Base-by-base conservation (phyloP, 2,797 vertebrate genomes). In the Tauraco hartlaubi region DNA sequence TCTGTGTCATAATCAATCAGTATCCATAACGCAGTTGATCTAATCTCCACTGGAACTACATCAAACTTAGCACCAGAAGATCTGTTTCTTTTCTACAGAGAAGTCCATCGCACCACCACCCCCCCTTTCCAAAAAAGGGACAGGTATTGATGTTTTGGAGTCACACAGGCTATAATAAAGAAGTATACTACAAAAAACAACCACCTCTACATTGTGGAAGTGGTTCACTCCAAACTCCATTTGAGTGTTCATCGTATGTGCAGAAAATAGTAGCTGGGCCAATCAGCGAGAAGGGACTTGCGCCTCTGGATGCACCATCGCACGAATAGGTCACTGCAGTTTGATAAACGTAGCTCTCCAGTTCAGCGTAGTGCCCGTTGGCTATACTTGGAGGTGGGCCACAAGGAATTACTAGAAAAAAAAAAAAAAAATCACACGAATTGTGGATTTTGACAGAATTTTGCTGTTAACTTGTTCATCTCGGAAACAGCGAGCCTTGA, bases 151-250 rank as follows among this genome's bases (percentile, higher is more conserved):
- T 8, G 9, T 29, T 55, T 6, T 18, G 31, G 41, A 69, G 43
- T 37, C 37, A 44, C 29, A 22, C 2, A 67, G 28, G 13, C 8
- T 7, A 18, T 0, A 39, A 39, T 1, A 39, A 71, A 69, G 13
- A 9, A 87, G 12, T 2, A 18, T 5, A 82, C 17, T 9, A 58
- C 75, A 89, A 92, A 87, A 4, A 31, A 17, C 75, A 79, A 58
- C 17, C 62, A 98, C 98, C 98, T 98, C 59, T 96, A 51, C 98
- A 98, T 1, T 86, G 7, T 4, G 98, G 98, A 63, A 94, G 85
- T 0, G 31, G 13, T 3, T 5, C 91, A 22, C 94, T 98, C 98
- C 98, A 98, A 28, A 66, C 8, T 18, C 79, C 86, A 1, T 92
- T 85, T 1, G 29, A 78, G 1, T 64, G 0, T 0, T 1, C 29